Base-by-base conservation (phyloP, 1,140 invertebrate genomes). In the Pseudomyrmex flavicornis region DNA sequence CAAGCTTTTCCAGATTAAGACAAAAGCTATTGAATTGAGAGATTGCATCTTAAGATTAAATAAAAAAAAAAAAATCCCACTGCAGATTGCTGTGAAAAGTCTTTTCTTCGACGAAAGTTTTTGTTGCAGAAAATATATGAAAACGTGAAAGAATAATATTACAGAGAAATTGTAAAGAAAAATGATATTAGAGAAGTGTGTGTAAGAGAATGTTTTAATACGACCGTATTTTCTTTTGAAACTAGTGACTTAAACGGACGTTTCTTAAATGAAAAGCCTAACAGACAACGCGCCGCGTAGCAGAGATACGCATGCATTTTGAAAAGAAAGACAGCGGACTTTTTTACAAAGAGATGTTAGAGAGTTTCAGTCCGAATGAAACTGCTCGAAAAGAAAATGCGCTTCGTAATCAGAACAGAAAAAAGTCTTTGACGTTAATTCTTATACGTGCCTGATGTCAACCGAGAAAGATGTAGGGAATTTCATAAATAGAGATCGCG, bases 371-470 rank as follows among this genome's bases (percentile, higher is more conserved):
- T 77, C 68, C 15, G 48, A 9, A 77, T 68, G 48, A 50, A 54
- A 66, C n/a, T 68, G 44, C n/a, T 2, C 26, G 26, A 46, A 22
- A 58, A 58, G 52, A 70, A 22, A 80, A 72, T 72, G 12, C 20
- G 72, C 44, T 35, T 35, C n/a, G 66, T 72, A 80, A 80, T 80
- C 66, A 80, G 76, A 72, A 80, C 58, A 17, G 54, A 72, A 72
- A 72, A 70, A 70, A 59, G 61, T 72, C 35, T 35, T 72, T 72
- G 76, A 80, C 44, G 76, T 59, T 66, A 35, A 35, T 79, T 69
- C 20, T 15, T 65, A 79, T 59, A 70, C 70, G 5, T 7, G 5
- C 35, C 59, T 79, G 54, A 79, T 70, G 65, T 44, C 12, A 15
- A 44, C 35, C 15, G 20, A 35, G 12, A 52, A 59, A 20, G 66